Evolutionary conservation across 2,113 vertebrate genomes (phyloP).

Genomic region (Hyla sarda): DNA sequence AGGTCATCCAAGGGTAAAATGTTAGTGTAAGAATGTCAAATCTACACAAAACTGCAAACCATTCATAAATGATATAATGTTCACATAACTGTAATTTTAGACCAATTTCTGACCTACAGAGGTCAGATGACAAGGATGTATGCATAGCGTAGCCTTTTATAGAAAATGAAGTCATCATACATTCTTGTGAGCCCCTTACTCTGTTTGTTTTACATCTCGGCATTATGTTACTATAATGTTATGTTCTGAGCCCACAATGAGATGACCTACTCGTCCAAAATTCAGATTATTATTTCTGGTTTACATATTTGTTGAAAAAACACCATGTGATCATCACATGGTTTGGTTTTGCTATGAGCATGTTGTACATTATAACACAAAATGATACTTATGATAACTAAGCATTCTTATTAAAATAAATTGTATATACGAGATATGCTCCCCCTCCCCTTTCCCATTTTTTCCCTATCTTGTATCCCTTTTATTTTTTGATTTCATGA

Average conservation of each 20-base stretch:
- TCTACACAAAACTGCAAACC: not conserved
- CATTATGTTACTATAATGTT: slow-evolving; percentile 15
- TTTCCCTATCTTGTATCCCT: no score
- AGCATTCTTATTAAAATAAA: no score
- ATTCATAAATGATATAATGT: slow-evolving; percentile 1
- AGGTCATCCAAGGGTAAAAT: slow-evolving; percentile 7
- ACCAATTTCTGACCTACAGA: not conserved
- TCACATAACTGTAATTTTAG: slow-evolving; percentile 12
- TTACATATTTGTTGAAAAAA: not conserved
- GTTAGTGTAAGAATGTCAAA: not conserved
- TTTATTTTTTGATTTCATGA: no score
- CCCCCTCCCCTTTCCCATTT: no score
- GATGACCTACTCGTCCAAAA: not conserved
- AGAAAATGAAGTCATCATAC: slow-evolving; percentile 5
- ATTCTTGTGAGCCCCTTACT: not conserved
- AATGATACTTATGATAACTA: not conserved
- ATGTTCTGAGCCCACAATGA: not conserved
- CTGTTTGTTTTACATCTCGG: slow-evolving; percentile 2
- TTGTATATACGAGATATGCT: no score
- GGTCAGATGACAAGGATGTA: not conserved
- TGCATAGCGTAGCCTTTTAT: not conserved
- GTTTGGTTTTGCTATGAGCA: not conserved
- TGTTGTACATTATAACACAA: not conserved
- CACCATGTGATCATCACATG: not conserved
- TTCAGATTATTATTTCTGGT: not conserved